A percentile compares a stretch with the other conserved stretches of the same genome.
phyloP scores from a whole-genome alignment of 2,113 vertebrate species.

The rabbit (Oryctolagus cuniculus) region DNA sequence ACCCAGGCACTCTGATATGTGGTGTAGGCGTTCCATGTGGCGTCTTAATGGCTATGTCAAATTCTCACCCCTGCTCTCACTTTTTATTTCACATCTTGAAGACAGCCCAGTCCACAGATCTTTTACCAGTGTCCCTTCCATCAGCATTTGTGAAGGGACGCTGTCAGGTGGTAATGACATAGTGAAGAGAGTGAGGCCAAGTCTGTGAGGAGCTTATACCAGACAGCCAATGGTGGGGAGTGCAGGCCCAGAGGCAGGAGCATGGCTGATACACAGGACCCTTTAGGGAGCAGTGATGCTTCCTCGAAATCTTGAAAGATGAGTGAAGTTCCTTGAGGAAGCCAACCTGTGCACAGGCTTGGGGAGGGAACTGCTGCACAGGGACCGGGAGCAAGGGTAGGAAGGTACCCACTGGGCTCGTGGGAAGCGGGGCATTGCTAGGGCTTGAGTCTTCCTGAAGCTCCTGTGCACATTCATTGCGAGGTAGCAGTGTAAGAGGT shows the following conservation, averaged over 20 bases:
- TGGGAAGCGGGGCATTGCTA: too few relatives aligned
- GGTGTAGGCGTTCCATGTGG: too few relatives aligned
- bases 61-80: too few relatives aligned
- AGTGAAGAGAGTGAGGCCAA: not conserved
- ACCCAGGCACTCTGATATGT: too few relatives aligned
- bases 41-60: too few relatives aligned
- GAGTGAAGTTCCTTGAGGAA: not conserved
- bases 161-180: not conserved
- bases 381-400: not conserved
- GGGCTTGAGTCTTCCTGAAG: too few relatives aligned
- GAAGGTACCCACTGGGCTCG: not conserved
- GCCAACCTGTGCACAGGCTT: rapidly evolving
- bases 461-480: too few relatives aligned
- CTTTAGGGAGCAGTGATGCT: not conserved
- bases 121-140: not conserved
- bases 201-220: not conserved
- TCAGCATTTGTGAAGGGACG: not conserved
- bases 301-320: not conserved
- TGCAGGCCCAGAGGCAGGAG: not conserved
- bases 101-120: not conserved
- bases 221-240: rapidly evolving
- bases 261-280: not conserved
- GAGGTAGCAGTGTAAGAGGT: too few relatives aligned
- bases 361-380: not conserved
- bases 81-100: not conserved